Percentiles rank a stretch among this genome's conserved stretches.
These are phyloP conservation scores for Rousettus leschenaultii DNA, from an alignment of 2,113 vertebrate genomes.

Conservation along the genomic window DNA sequence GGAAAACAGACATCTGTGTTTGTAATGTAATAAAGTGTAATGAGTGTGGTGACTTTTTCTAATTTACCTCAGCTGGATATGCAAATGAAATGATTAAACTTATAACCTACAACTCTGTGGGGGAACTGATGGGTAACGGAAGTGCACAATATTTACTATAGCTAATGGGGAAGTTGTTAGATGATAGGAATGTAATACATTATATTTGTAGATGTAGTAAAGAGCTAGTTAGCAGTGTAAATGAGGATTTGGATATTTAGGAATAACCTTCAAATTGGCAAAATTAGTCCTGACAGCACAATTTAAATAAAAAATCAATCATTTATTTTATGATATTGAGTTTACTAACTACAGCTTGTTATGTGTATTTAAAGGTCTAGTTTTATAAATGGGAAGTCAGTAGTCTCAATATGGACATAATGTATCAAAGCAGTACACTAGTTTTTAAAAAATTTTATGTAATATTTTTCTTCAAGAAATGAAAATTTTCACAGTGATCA, in stretches of 20 bases:
- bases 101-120: constrained; percentile 64
- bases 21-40: constrained; percentile 67
- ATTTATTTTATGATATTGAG: constrained; percentile 63
- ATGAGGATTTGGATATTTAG: constrained; percentile 66
- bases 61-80: constrained; percentile 75
- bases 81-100: constrained; percentile 73
- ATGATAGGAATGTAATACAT: constrained; percentile 16
- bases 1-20: constrained; percentile 70
- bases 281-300: constrained; percentile 52
- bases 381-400: constrained; percentile 28
- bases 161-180: constrained; percentile 71
- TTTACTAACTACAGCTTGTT: constrained; percentile 36
- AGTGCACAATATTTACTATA: constrained; percentile 64
- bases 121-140: constrained; percentile 63
- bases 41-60: constrained; percentile 59
- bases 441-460: neutral
- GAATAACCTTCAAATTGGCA: constrained; percentile 66
- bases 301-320: constrained; percentile 59
- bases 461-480: neutral
- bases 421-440: neutral
- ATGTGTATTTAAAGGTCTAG: constrained; percentile 51
- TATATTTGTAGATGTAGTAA: constrained; percentile 53
- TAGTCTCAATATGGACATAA: neutral
- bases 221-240: constrained; percentile 64
- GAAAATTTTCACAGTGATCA: neutral